Evolutionary conservation across 2,888 invertebrate genomes (phyloP).

Genomic region (Odontomyia ornata): DNA sequence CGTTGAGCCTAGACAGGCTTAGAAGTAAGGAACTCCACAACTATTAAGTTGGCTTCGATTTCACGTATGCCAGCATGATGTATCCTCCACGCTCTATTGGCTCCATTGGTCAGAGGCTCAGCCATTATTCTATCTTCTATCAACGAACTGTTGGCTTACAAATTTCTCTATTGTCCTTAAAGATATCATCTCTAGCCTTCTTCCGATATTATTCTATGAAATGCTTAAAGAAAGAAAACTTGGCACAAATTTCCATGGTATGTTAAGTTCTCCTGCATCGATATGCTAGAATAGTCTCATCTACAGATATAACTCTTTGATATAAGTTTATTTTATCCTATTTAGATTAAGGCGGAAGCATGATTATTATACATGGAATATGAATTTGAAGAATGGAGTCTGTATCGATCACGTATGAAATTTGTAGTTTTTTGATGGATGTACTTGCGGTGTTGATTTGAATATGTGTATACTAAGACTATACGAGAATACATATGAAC

Average conservation of each 20-base stretch:
- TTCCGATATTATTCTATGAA: not conserved
- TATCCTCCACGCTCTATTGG: not conserved
- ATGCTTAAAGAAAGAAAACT: conserved; percentile 17
- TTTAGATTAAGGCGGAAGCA: not conserved
- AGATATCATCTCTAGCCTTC: conserved; percentile 21
- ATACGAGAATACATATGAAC: not conserved
- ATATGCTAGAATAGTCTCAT: not conserved
- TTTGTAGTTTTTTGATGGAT: not conserved
- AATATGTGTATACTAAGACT: not conserved
- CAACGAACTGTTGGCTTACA: conserved; percentile 18
- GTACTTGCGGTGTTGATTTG: not conserved
- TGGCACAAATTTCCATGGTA: conserved; percentile 19
- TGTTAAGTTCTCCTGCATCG: conserved; percentile 3
- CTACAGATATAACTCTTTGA: not conserved
- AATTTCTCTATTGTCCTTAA: conserved; percentile 24
- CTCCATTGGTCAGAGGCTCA: conserved; percentile 2
- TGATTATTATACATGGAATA: not conserved
- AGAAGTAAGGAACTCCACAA: not conserved
- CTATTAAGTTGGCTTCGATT: not conserved
- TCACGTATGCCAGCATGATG: not conserved
- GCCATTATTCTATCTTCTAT: conserved; percentile 1
- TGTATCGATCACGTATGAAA: too few species aligned
- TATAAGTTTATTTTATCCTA: not conserved
- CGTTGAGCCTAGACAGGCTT: not conserved
- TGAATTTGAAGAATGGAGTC: not conserved